Base-by-base conservation (phyloP, 2,113 vertebrate genomes). In the Sander vitreus region DNA sequence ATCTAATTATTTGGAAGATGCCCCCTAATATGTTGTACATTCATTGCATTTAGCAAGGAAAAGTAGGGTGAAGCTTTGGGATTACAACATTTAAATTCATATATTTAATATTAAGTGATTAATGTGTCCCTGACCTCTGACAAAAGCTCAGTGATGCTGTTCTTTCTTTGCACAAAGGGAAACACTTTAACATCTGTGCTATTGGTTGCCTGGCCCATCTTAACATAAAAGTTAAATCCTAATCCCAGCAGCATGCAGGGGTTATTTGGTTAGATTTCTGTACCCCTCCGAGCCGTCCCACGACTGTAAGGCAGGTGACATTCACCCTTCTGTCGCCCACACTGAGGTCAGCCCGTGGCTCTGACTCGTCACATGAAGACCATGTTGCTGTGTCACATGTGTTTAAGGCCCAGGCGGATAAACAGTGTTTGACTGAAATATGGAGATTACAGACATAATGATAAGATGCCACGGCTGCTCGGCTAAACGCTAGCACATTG, bases 321-420 rank as follows among this genome's bases (percentile, higher is more conserved):
- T 57, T 54, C 16, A 39, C 50, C 75, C 25, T 19, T 3, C 36
- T 12, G 48, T 10, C 4, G 39, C 50, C 51, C 36, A 3, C 21
- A 21, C 65, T 8, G 55, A 30, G 65, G 80, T 85, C 70, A 76
- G 53, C 53, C 15, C 15, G 10, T 21, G 27, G 59, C 64, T 60
- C 51, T 33, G 81, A 30, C 51, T 68, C 13, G 73, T 91, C 89
- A 91, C 85, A 83, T 89, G 84, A 90, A 73, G n/a, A 10, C 65
- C 82, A 63, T 30, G 25, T 45, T 15, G 57, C 84, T 2, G 14
- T 23, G 74, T 92, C 88, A 91, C 81, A 81, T 86, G 92, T 3
- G 10, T 68, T 6, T 3, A 27, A 62, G 59, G 57, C 12, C 10
- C 19, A 1, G 10, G 27, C 13, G 39, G 73, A 58, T 83, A 43